A percentile compares a stretch with the other conserved stretches of the same genome.
Conservation (phyloP, 1,140 invertebrate genomes). For the Lepeophtheirus salmonis region DNA sequence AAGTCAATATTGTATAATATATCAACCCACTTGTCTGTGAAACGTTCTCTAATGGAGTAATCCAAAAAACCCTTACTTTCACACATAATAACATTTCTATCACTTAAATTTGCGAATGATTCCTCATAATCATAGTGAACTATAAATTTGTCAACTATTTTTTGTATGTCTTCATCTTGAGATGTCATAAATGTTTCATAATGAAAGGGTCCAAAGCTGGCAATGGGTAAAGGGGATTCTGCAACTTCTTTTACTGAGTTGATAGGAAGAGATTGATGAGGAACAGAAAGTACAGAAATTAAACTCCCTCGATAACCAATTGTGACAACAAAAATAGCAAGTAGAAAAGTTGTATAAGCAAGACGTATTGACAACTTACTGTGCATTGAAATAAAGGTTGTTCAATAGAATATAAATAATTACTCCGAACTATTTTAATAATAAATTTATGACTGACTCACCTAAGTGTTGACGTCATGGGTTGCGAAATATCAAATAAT, state of each 20-base stretch:
- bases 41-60: not conserved
- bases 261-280: not conserved
- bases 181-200: not conserved
- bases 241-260: not conserved
- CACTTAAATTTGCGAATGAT: not conserved
- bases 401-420: too few species aligned
- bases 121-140: not conserved
- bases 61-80: not conserved
- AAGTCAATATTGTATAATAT: too few species aligned
- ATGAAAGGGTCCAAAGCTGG: not conserved
- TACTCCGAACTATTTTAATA: not conserved
- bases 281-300: not conserved
- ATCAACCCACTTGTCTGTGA: constrained; percentile 8
- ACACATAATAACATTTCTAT: not conserved
- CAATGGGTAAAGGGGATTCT: not conserved
- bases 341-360: not conserved
- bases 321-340: not conserved
- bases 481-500: not conserved
- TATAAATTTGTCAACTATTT: not conserved
- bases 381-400: too few species aligned
- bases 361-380: not conserved
- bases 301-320: constrained; percentile 5
- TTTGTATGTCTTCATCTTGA: not conserved
- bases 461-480: not conserved
- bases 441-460: not conserved